A percentile compares a stretch with the other conserved stretches of the same genome.
phyloP scores from a whole-genome alignment of 2,888 invertebrate species.

The Agonopterix subpropinquella region DNA sequence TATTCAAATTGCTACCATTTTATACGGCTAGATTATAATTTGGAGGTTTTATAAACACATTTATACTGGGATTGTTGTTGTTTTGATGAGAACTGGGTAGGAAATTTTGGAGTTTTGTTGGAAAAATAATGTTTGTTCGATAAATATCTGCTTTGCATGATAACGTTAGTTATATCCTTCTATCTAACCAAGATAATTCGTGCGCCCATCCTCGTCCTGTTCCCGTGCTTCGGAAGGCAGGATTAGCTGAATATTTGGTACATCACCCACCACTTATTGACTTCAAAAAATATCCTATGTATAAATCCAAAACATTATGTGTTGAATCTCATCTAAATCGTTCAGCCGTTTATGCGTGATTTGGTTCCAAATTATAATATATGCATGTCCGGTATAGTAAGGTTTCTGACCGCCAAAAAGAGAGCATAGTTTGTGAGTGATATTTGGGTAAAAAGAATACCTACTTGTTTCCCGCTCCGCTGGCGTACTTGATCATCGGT shows the following conservation, averaged over 20 bases:
- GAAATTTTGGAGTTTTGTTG: not conserved
- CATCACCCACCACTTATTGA: not conserved
- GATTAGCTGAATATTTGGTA: not conserved
- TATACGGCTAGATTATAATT: slow-evolving; percentile 27
- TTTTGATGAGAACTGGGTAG: slow-evolving; percentile 1
- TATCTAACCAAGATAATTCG: not conserved
- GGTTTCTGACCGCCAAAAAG: no score
- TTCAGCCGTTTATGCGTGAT: no score
- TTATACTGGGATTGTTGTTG: slow-evolving; percentile 4
- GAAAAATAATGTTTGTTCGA: not conserved
- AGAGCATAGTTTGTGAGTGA: no score
- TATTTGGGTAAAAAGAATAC: no score
- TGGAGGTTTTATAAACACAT: slow-evolving; percentile 20
- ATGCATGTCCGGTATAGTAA: no score
- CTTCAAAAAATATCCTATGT: no score
- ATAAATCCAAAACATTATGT: no score
- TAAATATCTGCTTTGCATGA: not conserved
- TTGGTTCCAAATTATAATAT: no score
- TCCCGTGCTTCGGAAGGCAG: not conserved
- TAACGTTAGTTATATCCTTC: not conserved
- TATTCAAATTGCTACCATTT: slow-evolving; percentile 32
- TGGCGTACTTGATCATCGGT: no score
- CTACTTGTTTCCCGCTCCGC: no score
- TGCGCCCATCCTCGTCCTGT: not conserved
- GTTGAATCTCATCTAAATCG: no score